Base-by-base conservation (phyloP, 2,797 vertebrate species). In the Pipistrellus pipistrellus region DNA sequence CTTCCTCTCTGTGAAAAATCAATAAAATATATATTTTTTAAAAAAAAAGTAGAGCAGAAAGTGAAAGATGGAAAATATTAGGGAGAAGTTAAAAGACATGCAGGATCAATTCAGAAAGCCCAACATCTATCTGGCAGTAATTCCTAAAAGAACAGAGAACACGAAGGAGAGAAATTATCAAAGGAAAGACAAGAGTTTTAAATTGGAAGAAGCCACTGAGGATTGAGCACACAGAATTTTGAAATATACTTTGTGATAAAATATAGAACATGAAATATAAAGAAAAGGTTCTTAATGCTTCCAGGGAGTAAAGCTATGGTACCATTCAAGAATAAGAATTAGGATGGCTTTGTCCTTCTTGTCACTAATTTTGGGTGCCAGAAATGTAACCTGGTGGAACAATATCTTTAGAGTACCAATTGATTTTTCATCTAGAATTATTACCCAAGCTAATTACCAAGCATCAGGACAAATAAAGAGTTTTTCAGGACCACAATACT, bases 381-480 rank as follows among this genome's bases (percentile, higher is more conserved):
- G 35, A 41, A 92, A 55, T 68, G 41, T 75, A 59, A 90, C 20
- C 25, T 72, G 62, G 57, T 55, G 11, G 46, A 48, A 41, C 5
- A 76, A 57, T 69, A 27, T 10, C 51, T 87, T 30, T 69, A 27
- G 30, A 18, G 1, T 66, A n/a, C 30, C 13, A 64, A 84, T 2
- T 41, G 53, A 25, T 46, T 75, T 94, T 87, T 64, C 21, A 25
- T 85, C 32, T 88, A 81, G 68, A 92, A 90, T 76, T 64, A 93
- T 35, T 21, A 69, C 59, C 32, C 76, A 84, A 87, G 59, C 18
- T 69, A n/a, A 30, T 83, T 4, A 8, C 27, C 48, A 89, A 77
- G 8, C 25, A 55, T 77, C 20, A 66, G 48, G 46, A 78, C 20
- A 94, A 80, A 72, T 15, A 57, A 21, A 55, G 14, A 64, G 21